phyloP scores from a whole-genome alignment of 1,140 invertebrate genomes.

The Laupala kohalensis region DNA sequence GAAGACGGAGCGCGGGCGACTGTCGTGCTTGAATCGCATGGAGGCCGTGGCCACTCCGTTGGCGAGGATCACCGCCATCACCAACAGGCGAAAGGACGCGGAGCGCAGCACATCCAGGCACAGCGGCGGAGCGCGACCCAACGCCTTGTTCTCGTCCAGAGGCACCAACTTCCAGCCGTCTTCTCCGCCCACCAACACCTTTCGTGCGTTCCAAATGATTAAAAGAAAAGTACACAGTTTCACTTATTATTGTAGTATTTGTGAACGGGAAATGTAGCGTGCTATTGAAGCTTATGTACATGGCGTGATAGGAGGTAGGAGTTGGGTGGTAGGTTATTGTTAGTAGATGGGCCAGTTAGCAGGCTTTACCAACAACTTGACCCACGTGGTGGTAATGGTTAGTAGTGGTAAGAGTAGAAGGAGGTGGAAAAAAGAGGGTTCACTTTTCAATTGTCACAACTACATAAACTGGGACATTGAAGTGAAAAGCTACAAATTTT shows the following conservation, averaged over 20 bases:
- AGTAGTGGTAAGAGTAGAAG: no score
- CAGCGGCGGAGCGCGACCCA: conserved; percentile 70
- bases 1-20: conserved; percentile 60
- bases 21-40: conserved; percentile 91
- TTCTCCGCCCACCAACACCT: conserved; percentile 49
- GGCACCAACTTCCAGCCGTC: conserved; percentile 87
- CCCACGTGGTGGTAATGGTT: no score
- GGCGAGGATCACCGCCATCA: conserved; percentile 87
- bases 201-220: not conserved
- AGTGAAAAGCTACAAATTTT: no score
- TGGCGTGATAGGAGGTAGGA: no score
- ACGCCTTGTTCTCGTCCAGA: conserved; percentile 88
- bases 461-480: no score
- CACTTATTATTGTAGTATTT: not conserved
- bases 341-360: no score
- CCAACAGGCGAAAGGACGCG: conserved; percentile 78
- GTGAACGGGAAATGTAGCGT: no score
- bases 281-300: no score
- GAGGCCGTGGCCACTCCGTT: conserved; percentile 93
- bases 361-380: no score
- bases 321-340: no score
- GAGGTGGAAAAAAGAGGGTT: no score
- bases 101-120: conserved; percentile 83
- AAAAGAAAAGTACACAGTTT: not conserved
- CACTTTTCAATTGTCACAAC: no score